Evolutionary conservation across 2,888 invertebrate species (phyloP).

Genomic region (Drosophila anomalata): DNA sequence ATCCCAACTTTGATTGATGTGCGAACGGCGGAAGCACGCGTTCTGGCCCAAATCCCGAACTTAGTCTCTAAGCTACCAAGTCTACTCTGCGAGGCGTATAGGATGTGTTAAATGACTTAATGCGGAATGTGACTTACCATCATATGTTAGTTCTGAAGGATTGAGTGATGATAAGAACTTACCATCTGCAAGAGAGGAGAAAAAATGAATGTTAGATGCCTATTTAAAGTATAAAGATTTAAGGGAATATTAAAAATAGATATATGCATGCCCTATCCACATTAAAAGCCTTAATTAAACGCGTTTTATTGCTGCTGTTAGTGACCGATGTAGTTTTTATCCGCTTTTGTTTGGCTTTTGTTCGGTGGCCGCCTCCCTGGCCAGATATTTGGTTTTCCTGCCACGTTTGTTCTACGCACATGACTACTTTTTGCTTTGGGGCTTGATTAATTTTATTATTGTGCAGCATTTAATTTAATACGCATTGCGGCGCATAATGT

Average conservation of each 20-base stretch:
- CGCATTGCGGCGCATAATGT: constrained; percentile 70
- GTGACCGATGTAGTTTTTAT: constrained; percentile 34
- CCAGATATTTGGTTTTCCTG: constrained; percentile 27
- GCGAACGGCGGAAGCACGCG: constrained; percentile 48
- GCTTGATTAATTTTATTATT: constrained; percentile 77
- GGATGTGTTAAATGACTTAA: constrained; percentile 77
- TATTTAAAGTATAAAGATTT: constrained; percentile 25
- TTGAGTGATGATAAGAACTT: constrained; percentile 84
- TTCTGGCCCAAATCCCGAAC: not conserved
- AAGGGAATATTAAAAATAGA: constrained; percentile 12
- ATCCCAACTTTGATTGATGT: constrained; percentile 63
- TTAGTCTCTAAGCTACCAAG: not conserved
- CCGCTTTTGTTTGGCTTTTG: constrained; percentile 27
- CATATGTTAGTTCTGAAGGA: constrained; percentile 84
- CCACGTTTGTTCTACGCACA: constrained; percentile 1
- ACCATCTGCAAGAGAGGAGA: constrained; percentile 82
- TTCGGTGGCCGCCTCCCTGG: constrained; percentile 11
- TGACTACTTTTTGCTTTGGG: constrained; percentile 28
- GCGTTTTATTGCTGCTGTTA: constrained; percentile 22
- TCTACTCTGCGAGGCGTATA: constrained; percentile 17
- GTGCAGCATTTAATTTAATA: constrained; percentile 78
- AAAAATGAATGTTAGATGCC: not conserved
- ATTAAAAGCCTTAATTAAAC: constrained; percentile 50
- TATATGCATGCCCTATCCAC: not conserved
- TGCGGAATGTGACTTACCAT: constrained; percentile 84